Evolutionary conservation across 2,797 vertebrate genomes (phyloP).

Genomic region (Sebastes oblongus): DNA sequence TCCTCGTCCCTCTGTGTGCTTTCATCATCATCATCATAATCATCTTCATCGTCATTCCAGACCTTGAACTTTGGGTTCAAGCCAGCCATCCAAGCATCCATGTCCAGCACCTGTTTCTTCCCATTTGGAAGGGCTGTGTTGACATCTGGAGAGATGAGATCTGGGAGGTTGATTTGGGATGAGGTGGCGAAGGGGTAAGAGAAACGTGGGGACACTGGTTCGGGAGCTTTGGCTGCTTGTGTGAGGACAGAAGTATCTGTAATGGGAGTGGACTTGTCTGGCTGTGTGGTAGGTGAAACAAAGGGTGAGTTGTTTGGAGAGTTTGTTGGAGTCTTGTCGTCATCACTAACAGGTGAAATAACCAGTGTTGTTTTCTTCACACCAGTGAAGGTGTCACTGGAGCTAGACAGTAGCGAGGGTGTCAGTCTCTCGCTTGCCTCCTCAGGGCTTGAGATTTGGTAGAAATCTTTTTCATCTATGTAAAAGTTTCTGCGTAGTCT

Average conservation of each 20-base stretch:
- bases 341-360: slow-evolving; percentile 42
- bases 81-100: slow-evolving; percentile 69
- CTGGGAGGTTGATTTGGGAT: slow-evolving; percentile 12
- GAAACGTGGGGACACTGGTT: not conserved
- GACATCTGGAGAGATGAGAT: slow-evolving; percentile 23
- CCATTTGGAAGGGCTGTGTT: not conserved
- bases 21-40: slow-evolving; percentile 71
- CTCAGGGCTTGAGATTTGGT: slow-evolving; percentile 37
- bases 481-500: not conserved
- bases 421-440: not conserved
- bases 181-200: not conserved
- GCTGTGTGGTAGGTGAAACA: slow-evolving; percentile 6
- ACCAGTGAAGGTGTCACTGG: slow-evolving; percentile 4
- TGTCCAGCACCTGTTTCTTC: slow-evolving; percentile 37
- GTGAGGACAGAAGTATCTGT: not conserved
- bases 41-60: slow-evolving; percentile 56
- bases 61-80: slow-evolving; percentile 58
- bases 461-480: slow-evolving; percentile 67
- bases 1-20: slow-evolving; percentile 78
- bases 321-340: slow-evolving; percentile 74
- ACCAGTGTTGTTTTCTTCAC: not conserved
- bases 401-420: not conserved
- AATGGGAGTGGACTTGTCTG: not conserved
- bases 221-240: not conserved
- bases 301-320: slow-evolving; percentile 45